phyloP scores from a whole-genome alignment of 2,797 vertebrate genomes.

The Gambusia yucatana region DNA sequence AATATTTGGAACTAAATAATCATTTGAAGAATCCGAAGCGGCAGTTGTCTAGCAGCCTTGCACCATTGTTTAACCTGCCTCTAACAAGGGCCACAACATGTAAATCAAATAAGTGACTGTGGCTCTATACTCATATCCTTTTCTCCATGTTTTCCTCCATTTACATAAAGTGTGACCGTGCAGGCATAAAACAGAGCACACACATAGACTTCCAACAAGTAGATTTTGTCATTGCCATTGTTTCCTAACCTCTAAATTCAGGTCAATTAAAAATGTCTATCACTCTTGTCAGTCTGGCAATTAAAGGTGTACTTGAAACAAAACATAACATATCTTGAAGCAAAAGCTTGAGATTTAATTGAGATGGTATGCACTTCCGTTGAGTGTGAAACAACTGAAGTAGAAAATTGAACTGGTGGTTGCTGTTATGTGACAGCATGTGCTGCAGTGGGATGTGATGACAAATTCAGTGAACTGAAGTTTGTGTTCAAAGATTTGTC shows the following conservation, averaged over 20 bases:
- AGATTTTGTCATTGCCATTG: slow-evolving; percentile 18
- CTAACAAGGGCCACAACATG: slow-evolving; percentile 45
- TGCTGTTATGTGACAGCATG: slow-evolving; percentile 42
- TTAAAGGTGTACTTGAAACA: slow-evolving; percentile 59
- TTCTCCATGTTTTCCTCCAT: slow-evolving; percentile 31
- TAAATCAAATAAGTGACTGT: slow-evolving; percentile 41
- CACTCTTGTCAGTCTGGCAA: slow-evolving; percentile 47
- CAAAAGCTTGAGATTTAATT: slow-evolving; percentile 72
- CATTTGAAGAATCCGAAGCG: slow-evolving; percentile 34
- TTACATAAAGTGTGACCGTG: slow-evolving; percentile 17
- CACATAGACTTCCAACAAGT: slow-evolving; percentile 12
- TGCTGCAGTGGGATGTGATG: slow-evolving; percentile 54
- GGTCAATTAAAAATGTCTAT: slow-evolving; percentile 25
- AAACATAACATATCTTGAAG: slow-evolving; percentile 52
- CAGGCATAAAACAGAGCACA: not conserved
- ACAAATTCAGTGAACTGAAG: slow-evolving; percentile 54
- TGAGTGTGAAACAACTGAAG: slow-evolving; percentile 64
- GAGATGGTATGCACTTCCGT: slow-evolving; percentile 59
- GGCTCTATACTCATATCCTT: slow-evolving; percentile 33
- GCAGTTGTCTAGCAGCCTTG: slow-evolving; percentile 44
- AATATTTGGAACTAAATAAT: slow-evolving; percentile 33
- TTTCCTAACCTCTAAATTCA: slow-evolving; percentile 4
- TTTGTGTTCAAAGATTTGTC: slow-evolving; percentile 50
- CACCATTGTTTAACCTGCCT: slow-evolving; percentile 51
- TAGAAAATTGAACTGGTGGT: slow-evolving; percentile 69